phyloP scores from a whole-genome alignment of 2,888 invertebrate genomes.

The Allolobophora icterica region DNA sequence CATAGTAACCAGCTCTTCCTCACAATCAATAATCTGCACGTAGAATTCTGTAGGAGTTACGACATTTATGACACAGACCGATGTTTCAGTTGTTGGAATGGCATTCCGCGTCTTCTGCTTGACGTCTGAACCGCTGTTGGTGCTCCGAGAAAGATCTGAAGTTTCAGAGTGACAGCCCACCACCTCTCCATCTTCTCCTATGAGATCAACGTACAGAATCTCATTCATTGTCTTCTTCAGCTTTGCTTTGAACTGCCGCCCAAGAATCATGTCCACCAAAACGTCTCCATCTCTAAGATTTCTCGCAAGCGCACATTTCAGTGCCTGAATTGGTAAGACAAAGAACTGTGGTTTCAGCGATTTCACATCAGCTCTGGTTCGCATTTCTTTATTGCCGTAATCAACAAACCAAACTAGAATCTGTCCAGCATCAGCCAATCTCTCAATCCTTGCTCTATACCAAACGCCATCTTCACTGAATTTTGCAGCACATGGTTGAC shows the following conservation, averaged over 20 bases:
- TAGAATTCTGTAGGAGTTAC: slow-evolving; percentile 53
- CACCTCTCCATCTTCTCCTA: not conserved
- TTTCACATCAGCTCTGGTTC: slow-evolving; percentile 38
- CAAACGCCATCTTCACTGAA: slow-evolving; percentile 54
- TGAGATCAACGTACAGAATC: slow-evolving; percentile 20
- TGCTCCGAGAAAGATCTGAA: not conserved
- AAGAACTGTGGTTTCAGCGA: slow-evolving; percentile 47
- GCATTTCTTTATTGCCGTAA: slow-evolving; percentile 57
- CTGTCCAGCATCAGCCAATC: slow-evolving; percentile 33
- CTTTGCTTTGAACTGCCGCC: not conserved
- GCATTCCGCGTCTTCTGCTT: not conserved
- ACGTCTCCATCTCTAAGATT: not conserved
- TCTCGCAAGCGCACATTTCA: slow-evolving; percentile 43
- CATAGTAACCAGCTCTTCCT: slow-evolving; percentile 49
- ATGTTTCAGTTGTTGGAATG: not conserved
- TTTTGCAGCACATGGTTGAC: slow-evolving; percentile 48
- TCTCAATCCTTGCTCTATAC: slow-evolving; percentile 54
- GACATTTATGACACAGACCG: not conserved
- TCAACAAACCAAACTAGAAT: slow-evolving; percentile 52
- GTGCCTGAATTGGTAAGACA: slow-evolving; percentile 44
- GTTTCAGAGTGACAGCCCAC: not conserved
- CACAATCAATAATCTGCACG: slow-evolving; percentile 51
- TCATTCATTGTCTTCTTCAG: not conserved
- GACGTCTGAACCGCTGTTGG: not conserved
- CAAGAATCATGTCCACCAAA: slow-evolving; percentile 26